phyloP scores from a whole-genome alignment of 2,888 invertebrate genomes.

The Xanthorhoe designata region DNA sequence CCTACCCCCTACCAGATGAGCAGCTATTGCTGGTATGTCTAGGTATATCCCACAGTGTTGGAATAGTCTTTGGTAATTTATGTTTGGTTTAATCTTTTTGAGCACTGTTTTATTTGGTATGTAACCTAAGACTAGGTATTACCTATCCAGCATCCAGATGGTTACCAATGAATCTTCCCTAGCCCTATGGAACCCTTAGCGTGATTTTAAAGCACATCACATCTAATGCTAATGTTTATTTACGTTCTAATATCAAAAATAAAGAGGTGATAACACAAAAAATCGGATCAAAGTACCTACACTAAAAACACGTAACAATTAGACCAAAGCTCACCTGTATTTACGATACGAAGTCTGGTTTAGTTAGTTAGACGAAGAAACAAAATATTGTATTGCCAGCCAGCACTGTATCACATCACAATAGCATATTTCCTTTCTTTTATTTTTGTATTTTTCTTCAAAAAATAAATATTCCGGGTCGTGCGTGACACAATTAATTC shows the following conservation, averaged over 20 bases:
- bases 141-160: not conserved
- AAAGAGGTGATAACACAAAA: not conserved
- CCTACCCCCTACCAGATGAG: too few relatives aligned
- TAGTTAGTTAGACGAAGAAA: not conserved
- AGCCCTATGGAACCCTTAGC: not conserved
- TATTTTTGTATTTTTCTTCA: slow-evolving; percentile 3
- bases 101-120: too few relatives aligned
- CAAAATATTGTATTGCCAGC: not conserved
- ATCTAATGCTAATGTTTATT: not conserved
- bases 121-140: too few relatives aligned
- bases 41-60: too few relatives aligned
- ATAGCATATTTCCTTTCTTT: slow-evolving; percentile 4
- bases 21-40: too few relatives aligned
- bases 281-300: not conserved
- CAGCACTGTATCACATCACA: not conserved
- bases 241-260: too few relatives aligned
- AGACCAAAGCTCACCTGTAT: slow-evolving; percentile 1
- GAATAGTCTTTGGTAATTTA: too few relatives aligned
- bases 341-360: not conserved
- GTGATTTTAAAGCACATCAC: not conserved
- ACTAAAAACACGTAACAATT: not conserved
- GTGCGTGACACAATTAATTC: not conserved
- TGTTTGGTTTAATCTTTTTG: too few relatives aligned
- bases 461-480: not conserved
- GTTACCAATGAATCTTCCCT: not conserved